Evolutionary conservation across 2,888 invertebrate species (phyloP), one percentile per base, ranked within the genome.

Genomic region (Eupeodes luniger): DNA sequence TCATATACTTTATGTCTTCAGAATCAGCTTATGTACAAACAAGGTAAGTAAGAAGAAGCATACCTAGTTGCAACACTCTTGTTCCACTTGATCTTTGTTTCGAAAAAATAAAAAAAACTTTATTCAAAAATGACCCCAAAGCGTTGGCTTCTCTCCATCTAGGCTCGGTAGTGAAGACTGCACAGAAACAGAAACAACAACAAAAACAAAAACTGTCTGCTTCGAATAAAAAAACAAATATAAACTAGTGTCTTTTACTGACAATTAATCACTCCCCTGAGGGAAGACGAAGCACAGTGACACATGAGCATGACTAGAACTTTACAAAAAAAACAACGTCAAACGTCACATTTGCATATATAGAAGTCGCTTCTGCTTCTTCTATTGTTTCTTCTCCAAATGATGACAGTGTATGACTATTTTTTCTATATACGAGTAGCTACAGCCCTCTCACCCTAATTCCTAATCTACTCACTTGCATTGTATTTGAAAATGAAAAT

Each of bases 1-100:
- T 27, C 27, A 2, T 27, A 27, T 47, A 47, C 47, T 47, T 47
- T 14, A 49, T 49, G 27, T 49, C 66, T 66, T 66, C 66, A 49
- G 12, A 66, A 66, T 66, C 66, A 27, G 55, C 72, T 81, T 81
- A 40, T 40, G 40, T 7, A 72, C 72, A 81, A 66, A 74, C 59
- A 27, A 27, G 19, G 5, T 36, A 74, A 82, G 19, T 64, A 64
- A 70, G 72, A 85, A 70, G 66, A 79, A 19, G n/a, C 1, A 55
- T 34, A 19, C 27, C 14, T 36, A 19, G 19, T 57, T 74, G 51
- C 40, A 67, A 76, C 76, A 49, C 44, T 53, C 55, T 74, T 81
- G 67, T 85, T 69, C 64, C 86, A 83, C 83, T 86, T 86, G 86
- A 86, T 86, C 86, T 86, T 44, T 79, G 51, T 74, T 64, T 40